A percentile compares a stretch with the other conserved stretches of the same genome.
These are phyloP conservation scores for Ectropis crepuscularia DNA, from an alignment of 2,888 invertebrate genomes.

Conservation along the genomic window DNA sequence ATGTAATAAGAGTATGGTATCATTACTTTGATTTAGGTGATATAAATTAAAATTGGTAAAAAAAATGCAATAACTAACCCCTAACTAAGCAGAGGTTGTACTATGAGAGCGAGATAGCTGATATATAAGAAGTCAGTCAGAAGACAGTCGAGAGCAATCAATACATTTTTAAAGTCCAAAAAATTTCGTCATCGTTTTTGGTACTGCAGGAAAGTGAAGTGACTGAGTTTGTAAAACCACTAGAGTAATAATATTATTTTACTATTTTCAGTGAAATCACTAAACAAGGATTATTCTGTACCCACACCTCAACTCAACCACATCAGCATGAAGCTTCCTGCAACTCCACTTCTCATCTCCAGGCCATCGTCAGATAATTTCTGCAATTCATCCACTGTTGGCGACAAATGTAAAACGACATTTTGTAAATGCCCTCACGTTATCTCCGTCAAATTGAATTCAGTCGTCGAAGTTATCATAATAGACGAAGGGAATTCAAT, in stretches of 20 bases:
- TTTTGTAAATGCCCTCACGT: constrained; percentile 95
- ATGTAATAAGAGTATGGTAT: too few relatives aligned
- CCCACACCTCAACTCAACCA: constrained; percentile 94
- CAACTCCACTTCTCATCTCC: constrained; percentile 88
- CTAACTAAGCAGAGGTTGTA: too few relatives aligned
- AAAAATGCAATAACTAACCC: too few relatives aligned
- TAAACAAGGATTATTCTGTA: neutral
- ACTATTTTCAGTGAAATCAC: neutral
- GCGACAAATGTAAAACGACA: constrained; percentile 86
- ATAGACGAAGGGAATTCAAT: constrained; percentile 92
- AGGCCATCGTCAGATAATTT: constrained; percentile 86
- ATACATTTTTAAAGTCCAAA: neutral
- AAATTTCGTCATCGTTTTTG: neutral
- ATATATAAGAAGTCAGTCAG: too few relatives aligned
- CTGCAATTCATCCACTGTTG: constrained; percentile 57
- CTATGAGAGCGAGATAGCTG: too few relatives aligned
- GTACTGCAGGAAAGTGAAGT: neutral
- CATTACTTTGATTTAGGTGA: too few relatives aligned
- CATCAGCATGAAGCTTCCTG: constrained; percentile 91
- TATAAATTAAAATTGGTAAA: too few relatives aligned
- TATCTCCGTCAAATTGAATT: constrained; percentile 87
- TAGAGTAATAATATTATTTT: neutral
- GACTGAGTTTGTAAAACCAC: neutral
- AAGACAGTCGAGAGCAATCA: too few relatives aligned
- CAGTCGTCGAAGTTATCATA: constrained; percentile 93